Evolutionary conservation across 2,797 vertebrate species (phyloP).

Genomic region (Rhadinocentrus ornatus): DNA sequence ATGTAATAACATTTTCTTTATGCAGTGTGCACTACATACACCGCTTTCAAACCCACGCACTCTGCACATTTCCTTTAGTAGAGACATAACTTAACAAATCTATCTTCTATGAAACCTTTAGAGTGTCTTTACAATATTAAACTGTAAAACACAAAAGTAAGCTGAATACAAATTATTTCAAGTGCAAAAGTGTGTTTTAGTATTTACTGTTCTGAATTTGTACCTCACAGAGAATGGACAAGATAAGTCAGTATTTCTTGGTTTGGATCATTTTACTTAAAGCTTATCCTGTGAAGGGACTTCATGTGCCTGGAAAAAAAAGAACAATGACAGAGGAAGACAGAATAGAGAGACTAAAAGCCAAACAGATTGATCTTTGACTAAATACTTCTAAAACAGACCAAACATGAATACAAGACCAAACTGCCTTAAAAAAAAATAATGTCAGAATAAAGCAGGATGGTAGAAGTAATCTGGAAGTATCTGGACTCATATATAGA

Average conservation of each 20-base stretch:
- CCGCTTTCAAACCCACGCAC: slow-evolving; percentile 25
- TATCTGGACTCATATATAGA: slow-evolving; percentile 48
- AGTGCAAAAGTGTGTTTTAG: slow-evolving; percentile 48
- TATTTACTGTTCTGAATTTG: slow-evolving; percentile 54
- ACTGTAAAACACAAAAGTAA: slow-evolving; percentile 39
- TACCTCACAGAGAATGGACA: slow-evolving; percentile 42
- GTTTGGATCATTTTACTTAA: slow-evolving; percentile 50
- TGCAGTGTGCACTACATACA: slow-evolving; percentile 58
- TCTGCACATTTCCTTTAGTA: slow-evolving; percentile 41
- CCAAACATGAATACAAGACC: neutral
- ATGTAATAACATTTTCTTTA: slow-evolving; percentile 83
- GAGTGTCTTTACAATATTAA: slow-evolving; percentile 61
- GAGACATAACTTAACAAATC: slow-evolving; percentile 69
- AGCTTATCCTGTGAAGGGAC: slow-evolving; percentile 33
- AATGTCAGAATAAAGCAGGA: neutral
- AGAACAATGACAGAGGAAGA: slow-evolving; percentile 29
- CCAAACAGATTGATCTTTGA: slow-evolving; percentile 11
- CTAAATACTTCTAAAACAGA: neutral
- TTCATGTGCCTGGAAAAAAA: slow-evolving; percentile 36
- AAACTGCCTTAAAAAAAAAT: slow-evolving; percentile 21
- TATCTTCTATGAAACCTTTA: slow-evolving; percentile 33
- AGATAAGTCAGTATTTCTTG: slow-evolving; percentile 66
- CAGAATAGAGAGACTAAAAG: neutral
- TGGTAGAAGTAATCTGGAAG: slow-evolving; percentile 42
- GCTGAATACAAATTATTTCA: slow-evolving; percentile 52